Conservation (phyloP, 2,797 vertebrate species). For the Catostomus latipinnis region DNA sequence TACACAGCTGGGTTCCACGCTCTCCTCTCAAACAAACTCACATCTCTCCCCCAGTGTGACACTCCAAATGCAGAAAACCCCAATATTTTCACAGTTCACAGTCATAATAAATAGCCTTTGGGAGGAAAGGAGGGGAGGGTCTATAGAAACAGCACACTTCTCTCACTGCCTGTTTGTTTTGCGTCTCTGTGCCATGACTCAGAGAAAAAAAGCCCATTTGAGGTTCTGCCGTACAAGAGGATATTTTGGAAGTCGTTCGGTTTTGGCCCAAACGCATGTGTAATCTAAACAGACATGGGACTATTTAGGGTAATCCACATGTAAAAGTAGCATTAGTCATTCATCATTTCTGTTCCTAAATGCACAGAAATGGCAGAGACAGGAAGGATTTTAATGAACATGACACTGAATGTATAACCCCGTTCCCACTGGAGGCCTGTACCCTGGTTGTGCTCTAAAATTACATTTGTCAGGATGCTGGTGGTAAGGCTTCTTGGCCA, state of each 20-base stretch:
- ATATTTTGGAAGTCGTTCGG: slow-evolving; percentile 44
- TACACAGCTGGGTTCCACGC: slow-evolving; percentile 53
- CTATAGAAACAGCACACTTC: slow-evolving; percentile 52
- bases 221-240: slow-evolving; percentile 26
- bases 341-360: slow-evolving; percentile 57
- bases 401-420: slow-evolving; percentile 32
- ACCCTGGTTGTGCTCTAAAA: slow-evolving; percentile 31
- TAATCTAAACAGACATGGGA: slow-evolving; percentile 57
- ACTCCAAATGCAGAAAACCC: slow-evolving; percentile 63
- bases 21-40: slow-evolving; percentile 35
- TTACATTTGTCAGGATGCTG: slow-evolving; percentile 18
- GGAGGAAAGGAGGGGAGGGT: slow-evolving; percentile 23
- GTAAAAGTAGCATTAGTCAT: slow-evolving; percentile 59
- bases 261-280: slow-evolving; percentile 40
- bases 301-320: slow-evolving; percentile 59
- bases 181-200: slow-evolving; percentile 48
- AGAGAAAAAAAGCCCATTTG: slow-evolving; percentile 46
- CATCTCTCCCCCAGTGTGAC: slow-evolving; percentile 41
- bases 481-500: slow-evolving; percentile 2
- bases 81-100: slow-evolving; percentile 68
- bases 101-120: slow-evolving; percentile 69
- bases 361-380: slow-evolving; percentile 44
- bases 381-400: slow-evolving; percentile 51
- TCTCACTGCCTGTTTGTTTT: slow-evolving; percentile 54
- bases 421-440: slow-evolving; percentile 34